Conservation (phyloP, 2,888 invertebrate species). For the Sphecodes monilicornis region DNA sequence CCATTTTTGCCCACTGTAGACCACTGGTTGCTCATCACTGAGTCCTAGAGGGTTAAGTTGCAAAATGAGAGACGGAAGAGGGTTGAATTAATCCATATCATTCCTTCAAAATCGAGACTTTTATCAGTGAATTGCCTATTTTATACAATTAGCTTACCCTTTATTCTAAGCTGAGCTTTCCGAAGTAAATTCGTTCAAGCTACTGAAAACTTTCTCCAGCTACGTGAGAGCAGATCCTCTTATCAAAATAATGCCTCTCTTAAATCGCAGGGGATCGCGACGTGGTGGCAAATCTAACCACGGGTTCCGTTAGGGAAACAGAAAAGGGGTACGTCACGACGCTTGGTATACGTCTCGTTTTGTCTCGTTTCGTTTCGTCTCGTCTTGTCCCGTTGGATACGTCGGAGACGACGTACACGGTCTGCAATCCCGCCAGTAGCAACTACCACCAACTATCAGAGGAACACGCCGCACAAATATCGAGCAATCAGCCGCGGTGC, state of each 20-base stretch:
- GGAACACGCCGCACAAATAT: conserved; percentile 58
- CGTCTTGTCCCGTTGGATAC: conserved; percentile 29
- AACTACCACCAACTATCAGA: conserved; percentile 48
- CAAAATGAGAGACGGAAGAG: too few species aligned
- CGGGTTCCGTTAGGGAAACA: conserved; percentile 7
- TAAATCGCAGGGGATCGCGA: neutral
- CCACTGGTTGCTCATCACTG: too few species aligned
- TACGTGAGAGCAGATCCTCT: neutral
- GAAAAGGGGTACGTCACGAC: neutral
- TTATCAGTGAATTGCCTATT: too few species aligned
- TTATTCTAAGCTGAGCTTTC: neutral
- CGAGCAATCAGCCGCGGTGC: conserved; percentile 60
- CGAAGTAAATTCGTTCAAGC: neutral
- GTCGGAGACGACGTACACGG: conserved; percentile 34
- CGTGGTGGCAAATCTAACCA: neutral
- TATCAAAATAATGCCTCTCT: neutral
- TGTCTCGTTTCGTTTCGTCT: conserved; percentile 27
- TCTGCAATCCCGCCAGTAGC: conserved; percentile 43
- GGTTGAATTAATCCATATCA: too few species aligned
- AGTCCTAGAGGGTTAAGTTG: too few species aligned
- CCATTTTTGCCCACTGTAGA: too few species aligned
- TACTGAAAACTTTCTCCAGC: neutral
- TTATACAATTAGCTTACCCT: too few species aligned
- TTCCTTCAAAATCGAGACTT: too few species aligned
- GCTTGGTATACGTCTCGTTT: conserved; percentile 19